A percentile compares a stretch with the other conserved stretches of the same genome.
These are phyloP conservation scores for Hemitrygon akajei DNA, from an alignment of 2,797 vertebrate species.

Conservation along the genomic window DNA sequence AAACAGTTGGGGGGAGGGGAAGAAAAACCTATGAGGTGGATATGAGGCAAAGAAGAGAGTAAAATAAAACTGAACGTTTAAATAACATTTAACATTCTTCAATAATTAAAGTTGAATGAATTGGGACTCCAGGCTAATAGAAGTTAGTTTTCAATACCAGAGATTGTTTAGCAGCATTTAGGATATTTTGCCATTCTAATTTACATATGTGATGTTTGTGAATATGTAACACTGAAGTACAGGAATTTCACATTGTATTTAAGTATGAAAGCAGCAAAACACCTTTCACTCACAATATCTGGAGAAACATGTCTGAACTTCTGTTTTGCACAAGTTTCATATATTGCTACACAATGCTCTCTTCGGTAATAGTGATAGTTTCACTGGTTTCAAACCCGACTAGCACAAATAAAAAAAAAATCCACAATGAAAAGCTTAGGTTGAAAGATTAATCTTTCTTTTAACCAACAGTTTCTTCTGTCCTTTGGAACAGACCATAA, in stretches of 20 bases:
- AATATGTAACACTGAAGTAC: too few species aligned
- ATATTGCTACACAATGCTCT: neutral
- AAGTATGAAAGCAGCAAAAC: neutral
- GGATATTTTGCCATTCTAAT: neutral
- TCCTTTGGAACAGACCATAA: slow-evolving; percentile 25
- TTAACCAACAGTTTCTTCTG: neutral
- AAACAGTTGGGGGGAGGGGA: neutral
- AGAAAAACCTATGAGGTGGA: neutral
- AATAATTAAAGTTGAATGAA: neutral
- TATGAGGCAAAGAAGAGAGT: neutral
- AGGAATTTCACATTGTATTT: neutral
- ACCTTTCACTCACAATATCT: neutral
- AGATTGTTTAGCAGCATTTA: neutral
- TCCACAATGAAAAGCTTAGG: neutral
- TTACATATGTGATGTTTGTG: too few species aligned
- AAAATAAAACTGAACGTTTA: neutral
- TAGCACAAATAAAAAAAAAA: neutral
- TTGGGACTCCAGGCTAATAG: neutral
- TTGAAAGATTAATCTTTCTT: neutral
- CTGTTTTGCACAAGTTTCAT: neutral
- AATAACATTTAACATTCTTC: neutral
- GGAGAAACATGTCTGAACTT: neutral
- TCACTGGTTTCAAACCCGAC: neutral
- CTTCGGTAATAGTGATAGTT: neutral
- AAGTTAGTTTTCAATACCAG: neutral